A percentile compares a stretch with the other conserved stretches of the same genome.
Evolutionary conservation across 2,888 invertebrate species (phyloP).

Genomic region (Drosophila tanythrix): DNA sequence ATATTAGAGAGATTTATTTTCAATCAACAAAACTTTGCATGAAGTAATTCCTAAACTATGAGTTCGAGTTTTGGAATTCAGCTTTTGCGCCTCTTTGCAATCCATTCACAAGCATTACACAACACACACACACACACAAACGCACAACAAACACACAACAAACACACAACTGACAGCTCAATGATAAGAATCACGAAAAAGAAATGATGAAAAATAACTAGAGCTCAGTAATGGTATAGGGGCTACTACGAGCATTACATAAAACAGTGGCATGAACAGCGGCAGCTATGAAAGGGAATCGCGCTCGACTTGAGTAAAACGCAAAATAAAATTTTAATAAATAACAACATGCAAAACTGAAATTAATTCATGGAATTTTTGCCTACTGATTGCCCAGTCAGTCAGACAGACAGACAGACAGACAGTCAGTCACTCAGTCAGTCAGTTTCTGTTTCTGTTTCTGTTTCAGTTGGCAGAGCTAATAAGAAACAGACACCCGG

Average conservation of each 20-base stretch:
- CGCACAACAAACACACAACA: constrained; percentile 3
- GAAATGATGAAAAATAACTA: constrained; percentile 55
- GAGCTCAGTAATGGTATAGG: constrained; percentile 28
- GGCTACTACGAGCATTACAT: background rate
- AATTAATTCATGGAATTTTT: constrained; percentile 84
- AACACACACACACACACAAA: constrained; percentile 1
- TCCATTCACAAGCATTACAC: constrained; percentile 27
- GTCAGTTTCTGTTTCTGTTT: background rate
- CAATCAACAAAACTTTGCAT: background rate
- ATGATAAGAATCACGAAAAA: constrained; percentile 60
- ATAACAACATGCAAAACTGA: constrained; percentile 85
- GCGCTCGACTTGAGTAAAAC: constrained; percentile 38
- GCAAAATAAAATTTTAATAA: constrained; percentile 78
- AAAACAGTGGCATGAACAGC: constrained; percentile 50
- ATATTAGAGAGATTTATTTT: background rate
- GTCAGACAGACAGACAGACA: background rate
- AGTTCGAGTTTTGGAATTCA: background rate
- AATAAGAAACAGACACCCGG: constrained; percentile 80
- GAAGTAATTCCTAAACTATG: background rate
- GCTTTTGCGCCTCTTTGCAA: constrained; percentile 8
- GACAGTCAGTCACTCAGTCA: constrained; percentile 3
- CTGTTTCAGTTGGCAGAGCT: constrained; percentile 39
- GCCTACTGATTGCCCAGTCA: constrained; percentile 59
- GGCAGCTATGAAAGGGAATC: constrained; percentile 71
- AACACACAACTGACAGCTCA: constrained; percentile 28